These are phyloP conservation scores for Saccopteryx leptura DNA, from an alignment of 2,113 vertebrate species.

Conservation along the genomic window DNA sequence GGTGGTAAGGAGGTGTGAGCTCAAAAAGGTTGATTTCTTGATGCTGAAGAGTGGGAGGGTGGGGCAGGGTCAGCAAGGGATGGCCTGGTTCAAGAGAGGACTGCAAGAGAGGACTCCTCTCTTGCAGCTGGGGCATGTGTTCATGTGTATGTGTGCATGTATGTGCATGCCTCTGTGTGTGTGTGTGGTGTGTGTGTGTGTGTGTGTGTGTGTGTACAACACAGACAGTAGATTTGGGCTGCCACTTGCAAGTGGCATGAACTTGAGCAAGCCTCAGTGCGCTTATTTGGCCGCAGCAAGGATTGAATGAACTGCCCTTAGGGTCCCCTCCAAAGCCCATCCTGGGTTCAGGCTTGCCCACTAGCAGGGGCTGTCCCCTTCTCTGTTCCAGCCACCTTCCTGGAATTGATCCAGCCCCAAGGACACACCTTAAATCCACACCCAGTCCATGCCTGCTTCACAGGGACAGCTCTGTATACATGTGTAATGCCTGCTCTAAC, in stretches of 20 bases:
- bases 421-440: neutral
- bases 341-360: neutral
- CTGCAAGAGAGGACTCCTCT: neutral
- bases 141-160: neutral
- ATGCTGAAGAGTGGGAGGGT: conserved; percentile 82
- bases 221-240: neutral
- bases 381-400: neutral
- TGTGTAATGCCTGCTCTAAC: neutral
- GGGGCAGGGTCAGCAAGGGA: accelerated
- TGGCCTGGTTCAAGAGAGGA: no score
- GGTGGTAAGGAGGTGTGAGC: conserved; percentile 88
- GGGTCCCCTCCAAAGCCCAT: neutral
- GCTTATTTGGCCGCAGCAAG: neutral
- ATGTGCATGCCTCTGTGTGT: neutral
- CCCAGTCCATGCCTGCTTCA: neutral
- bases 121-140: neutral
- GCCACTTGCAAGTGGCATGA: neutral
- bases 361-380: accelerated
- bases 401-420: neutral
- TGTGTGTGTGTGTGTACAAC: neutral
- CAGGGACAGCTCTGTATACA: accelerated
- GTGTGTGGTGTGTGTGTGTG: neutral
- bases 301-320: neutral
- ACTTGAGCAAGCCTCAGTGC: neutral
- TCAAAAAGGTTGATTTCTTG: conserved; percentile 89